Percentiles rank a stretch among this genome's conserved stretches.
These are phyloP conservation scores for Stegana nigrithorax DNA, from an alignment of 2,888 invertebrate genomes.

Conservation along the genomic window DNA sequence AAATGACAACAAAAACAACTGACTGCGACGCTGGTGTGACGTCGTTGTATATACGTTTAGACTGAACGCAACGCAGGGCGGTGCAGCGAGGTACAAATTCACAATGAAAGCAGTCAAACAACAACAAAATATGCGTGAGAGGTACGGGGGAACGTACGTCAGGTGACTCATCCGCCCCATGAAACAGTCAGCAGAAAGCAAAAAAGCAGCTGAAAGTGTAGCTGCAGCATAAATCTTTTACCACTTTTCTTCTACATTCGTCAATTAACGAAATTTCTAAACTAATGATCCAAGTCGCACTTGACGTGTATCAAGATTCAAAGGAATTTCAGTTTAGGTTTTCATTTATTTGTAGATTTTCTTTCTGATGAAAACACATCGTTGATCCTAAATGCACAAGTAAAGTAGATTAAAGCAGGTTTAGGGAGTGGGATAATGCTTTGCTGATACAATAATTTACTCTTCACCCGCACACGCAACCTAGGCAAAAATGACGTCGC, in stretches of 20 bases:
- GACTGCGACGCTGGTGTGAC: too few relatives aligned
- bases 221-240: not conserved
- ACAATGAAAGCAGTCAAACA: conserved; percentile 44
- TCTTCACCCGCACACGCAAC: conserved; percentile 43
- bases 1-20: not conserved
- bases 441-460: conserved; percentile 1
- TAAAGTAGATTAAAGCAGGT: conserved; percentile 31
- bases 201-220: not conserved
- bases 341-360: not conserved
- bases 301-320: too few relatives aligned
- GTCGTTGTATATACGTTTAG: too few relatives aligned
- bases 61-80: not conserved
- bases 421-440: conserved; percentile 41
- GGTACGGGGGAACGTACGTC: conserved; percentile 41
- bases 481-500: conserved; percentile 64
- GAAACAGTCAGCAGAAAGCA: conserved; percentile 24
- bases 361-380: too few relatives aligned
- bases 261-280: too few relatives aligned
- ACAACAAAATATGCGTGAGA: conserved; percentile 38
- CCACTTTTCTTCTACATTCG: too few relatives aligned
- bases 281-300: too few relatives aligned
- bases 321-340: not conserved
- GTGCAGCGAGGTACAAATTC: not conserved
- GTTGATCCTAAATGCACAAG: conserved; percentile 15
- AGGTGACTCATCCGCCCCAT: conserved; percentile 65